Percentiles rank a stretch among this genome's conserved stretches.
Evolutionary conservation across 2,113 vertebrate species (phyloP).

Genomic region (Poeciliopsis turrubarensis): DNA sequence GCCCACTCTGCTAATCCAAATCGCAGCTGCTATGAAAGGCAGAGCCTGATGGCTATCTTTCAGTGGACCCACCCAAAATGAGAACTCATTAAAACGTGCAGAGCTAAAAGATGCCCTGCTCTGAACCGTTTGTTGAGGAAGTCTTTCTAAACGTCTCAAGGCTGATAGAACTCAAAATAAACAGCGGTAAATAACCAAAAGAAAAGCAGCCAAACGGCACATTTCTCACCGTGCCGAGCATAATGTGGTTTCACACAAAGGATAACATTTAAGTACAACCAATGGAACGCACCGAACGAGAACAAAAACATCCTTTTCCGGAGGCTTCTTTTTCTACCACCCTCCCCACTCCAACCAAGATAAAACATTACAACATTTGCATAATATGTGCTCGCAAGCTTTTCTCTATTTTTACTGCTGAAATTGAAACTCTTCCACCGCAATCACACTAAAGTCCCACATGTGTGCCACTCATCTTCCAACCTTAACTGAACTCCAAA

Average conservation of each 20-base stretch:
- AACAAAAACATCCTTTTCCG: constrained; percentile 61
- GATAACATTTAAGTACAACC: constrained; percentile 56
- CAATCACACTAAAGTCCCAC: constrained; percentile 18
- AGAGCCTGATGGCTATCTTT: constrained; percentile 67
- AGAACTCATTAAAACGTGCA: constrained; percentile 62
- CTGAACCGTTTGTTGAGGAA: constrained; percentile 45
- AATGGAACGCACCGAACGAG: constrained; percentile 47
- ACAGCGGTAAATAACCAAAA: constrained; percentile 43
- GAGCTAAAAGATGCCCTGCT: constrained; percentile 46
- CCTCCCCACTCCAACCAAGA: constrained; percentile 27
- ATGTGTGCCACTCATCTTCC: constrained; percentile 11
- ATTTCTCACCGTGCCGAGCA: constrained; percentile 47
- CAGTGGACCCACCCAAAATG: constrained; percentile 64
- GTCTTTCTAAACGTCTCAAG: constrained; percentile 53
- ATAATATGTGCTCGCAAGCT: constrained; percentile 58
- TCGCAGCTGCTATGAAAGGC: constrained; percentile 66
- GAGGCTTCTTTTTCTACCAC: constrained; percentile 18
- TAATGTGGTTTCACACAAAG: constrained; percentile 58
- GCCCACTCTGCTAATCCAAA: constrained; percentile 55
- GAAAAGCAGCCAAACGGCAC: constrained; percentile 45
- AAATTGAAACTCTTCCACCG: constrained; percentile 45
- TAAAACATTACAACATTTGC: constrained; percentile 68
- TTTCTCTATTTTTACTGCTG: constrained; percentile 59
- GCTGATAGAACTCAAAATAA: constrained; percentile 61
- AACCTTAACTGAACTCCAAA: constrained; percentile 33